Evolutionary conservation across 2,113 vertebrate species (phyloP).

Genomic region (Thunnus maccoyii): DNA sequence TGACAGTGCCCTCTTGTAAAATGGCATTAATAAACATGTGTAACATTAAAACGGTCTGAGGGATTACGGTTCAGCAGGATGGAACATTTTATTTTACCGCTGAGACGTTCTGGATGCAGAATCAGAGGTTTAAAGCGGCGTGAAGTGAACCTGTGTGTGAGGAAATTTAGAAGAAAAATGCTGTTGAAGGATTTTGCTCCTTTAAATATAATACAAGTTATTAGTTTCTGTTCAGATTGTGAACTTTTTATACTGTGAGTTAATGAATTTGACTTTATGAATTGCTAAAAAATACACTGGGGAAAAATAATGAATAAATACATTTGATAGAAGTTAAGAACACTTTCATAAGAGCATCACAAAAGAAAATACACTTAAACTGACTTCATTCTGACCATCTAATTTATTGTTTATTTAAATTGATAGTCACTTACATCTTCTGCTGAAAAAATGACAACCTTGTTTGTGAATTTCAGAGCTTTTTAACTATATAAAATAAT

Average conservation of each 20-base stretch:
- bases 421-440: neutral
- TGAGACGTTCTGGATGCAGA: slow-evolving; percentile 12
- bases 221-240: neutral
- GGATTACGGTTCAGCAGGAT: slow-evolving; percentile 42
- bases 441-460: neutral
- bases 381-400: neutral
- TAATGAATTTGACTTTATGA: neutral
- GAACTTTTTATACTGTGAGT: neutral
- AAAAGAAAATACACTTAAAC: neutral
- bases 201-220: neutral
- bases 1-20: slow-evolving; percentile 89
- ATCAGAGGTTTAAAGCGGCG: neutral
- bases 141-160: neutral
- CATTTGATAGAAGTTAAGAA: neutral
- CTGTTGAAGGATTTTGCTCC: neutral
- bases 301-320: neutral
- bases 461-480: neutral
- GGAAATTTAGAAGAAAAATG: neutral
- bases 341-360: neutral
- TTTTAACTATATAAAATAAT: neutral
- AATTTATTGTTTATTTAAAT: neutral
- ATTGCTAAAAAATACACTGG: neutral
- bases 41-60: slow-evolving; percentile 79
- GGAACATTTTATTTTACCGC: slow-evolving; percentile 27
- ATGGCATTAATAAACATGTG: slow-evolving; percentile 95